Percentiles rank a stretch among this genome's conserved stretches.
Conservation (phyloP, 2,888 invertebrate species). For the Stenodema calcarata region DNA sequence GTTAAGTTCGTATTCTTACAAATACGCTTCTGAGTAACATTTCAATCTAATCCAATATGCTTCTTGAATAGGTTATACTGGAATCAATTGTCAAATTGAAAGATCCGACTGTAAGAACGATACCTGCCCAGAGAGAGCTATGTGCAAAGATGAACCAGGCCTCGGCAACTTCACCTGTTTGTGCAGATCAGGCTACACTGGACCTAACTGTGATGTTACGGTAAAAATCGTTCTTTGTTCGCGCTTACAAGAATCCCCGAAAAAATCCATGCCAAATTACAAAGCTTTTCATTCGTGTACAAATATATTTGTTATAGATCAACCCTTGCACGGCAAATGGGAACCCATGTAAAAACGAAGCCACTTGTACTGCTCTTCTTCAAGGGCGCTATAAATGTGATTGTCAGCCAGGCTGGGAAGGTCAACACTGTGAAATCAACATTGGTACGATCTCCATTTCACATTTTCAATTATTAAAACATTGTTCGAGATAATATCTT, state of each 20-base stretch:
- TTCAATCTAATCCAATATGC: slow-evolving; percentile 12
- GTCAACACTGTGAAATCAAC: slow-evolving; percentile 91
- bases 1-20: too few species aligned
- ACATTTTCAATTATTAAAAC: too few species aligned
- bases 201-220: slow-evolving; percentile 87
- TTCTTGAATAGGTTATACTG: slow-evolving; percentile 70
- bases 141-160: slow-evolving; percentile 95
- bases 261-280: background rate
- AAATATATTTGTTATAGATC: slow-evolving; percentile 66
- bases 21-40: background rate
- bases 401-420: slow-evolving; percentile 97
- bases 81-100: slow-evolving; percentile 95
- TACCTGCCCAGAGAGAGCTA: slow-evolving; percentile 93
- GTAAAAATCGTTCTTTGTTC: slow-evolving; percentile 63
- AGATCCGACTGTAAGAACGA: slow-evolving; percentile 85
- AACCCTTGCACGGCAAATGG: slow-evolving; percentile 89
- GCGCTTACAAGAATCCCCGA: background rate
- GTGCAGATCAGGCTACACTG: slow-evolving; percentile 93
- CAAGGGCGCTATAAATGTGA: slow-evolving; percentile 94
- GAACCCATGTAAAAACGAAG: slow-evolving; percentile 90
- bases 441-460: slow-evolving; percentile 61
- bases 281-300: background rate
- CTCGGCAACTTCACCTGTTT: slow-evolving; percentile 89
- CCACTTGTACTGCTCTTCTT: slow-evolving; percentile 85
- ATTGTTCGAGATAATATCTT: too few species aligned